Conservation (phyloP, 2,113 vertebrate genomes). For the Galeopterus variegatus region DNA sequence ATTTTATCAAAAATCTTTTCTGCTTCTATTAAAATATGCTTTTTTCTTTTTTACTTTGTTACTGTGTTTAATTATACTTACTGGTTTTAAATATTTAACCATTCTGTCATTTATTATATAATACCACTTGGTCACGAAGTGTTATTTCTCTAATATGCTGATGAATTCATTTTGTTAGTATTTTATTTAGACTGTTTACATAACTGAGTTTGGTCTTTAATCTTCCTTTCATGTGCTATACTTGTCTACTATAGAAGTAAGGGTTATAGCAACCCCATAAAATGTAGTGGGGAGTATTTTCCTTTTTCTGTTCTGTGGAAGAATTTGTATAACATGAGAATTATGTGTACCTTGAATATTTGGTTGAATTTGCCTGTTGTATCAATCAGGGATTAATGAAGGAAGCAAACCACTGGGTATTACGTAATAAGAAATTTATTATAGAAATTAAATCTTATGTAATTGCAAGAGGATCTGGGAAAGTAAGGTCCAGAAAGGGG, state of each 20-base stretch:
- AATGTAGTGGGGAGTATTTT: not conserved
- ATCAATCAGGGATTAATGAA: not conserved
- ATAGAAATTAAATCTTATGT: not conserved
- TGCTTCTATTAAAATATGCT: not conserved
- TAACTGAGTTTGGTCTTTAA: conserved; percentile 22
- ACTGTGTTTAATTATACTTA: not conserved
- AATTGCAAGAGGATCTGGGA: not conserved
- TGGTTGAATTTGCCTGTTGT: not conserved
- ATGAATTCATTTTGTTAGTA: not conserved
- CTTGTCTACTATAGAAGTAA: not conserved
- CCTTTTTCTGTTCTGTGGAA: not conserved
- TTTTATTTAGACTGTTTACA: not conserved
- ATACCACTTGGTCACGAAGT: not conserved
- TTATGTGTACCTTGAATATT: not conserved
- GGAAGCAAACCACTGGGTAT: not conserved
- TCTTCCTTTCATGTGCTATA: not conserved
- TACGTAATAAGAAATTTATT: not conserved
- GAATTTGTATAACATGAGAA: not conserved
- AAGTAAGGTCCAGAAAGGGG: not conserved
- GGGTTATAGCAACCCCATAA: not conserved
- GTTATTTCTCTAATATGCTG: not conserved
- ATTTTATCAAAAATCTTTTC: not conserved
- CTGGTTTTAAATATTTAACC: conserved; percentile 38
- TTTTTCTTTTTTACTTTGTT: not conserved
- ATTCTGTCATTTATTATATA: not conserved